Evolutionary conservation across 2,797 vertebrate genomes (phyloP), one percentile per base, ranked within the genome.

Genomic region (Toxotes lorentzi): DNA sequence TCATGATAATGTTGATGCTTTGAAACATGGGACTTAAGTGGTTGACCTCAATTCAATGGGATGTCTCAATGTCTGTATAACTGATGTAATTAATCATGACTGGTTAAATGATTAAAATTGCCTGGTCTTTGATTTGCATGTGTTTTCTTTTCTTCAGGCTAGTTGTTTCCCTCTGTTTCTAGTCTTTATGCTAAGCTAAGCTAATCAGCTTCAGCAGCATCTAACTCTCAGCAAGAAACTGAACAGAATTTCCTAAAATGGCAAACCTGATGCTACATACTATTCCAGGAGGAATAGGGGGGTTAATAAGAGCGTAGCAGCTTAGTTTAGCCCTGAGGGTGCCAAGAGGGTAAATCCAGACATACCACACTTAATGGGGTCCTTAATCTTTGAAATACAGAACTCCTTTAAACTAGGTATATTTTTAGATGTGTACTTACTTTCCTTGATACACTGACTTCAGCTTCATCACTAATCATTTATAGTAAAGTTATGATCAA

Each of bases 21-120:
- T 64, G 67, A 85, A 62, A 76, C 21, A 56, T 40, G 58, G 70
- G 61, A 58, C 27, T 76, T 57, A 50, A 41, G 78, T 78, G 70
- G 73, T 78, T 38, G 60, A 78, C 64, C 73, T 81, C 50, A 81
- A 66, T 77, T 84, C 67, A 78, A 7, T 84, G 78, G 73, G 82
- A 86, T 86, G 86, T 94, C 83, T 86, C 79, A 79, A 84, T 93
- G 86, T 94, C 84, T 93, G 83, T 90, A 61, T 84, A 82, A 75
- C 72, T 86, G 78, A 77, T 90, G 89, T 92, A 83, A 89, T 77
- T 82, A 84, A 62, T 70, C 53, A 71, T 84, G 78, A 84, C 70
- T 86, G 79, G 81, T 87, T 74, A 69, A 80, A 87, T 83, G 12
- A 92, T 86, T 91, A 93, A 93, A 92, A 83, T 82, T 78, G 50